Conservation (phyloP, 2,797 vertebrate genomes). For the Chaetodon trifasciatus region DNA sequence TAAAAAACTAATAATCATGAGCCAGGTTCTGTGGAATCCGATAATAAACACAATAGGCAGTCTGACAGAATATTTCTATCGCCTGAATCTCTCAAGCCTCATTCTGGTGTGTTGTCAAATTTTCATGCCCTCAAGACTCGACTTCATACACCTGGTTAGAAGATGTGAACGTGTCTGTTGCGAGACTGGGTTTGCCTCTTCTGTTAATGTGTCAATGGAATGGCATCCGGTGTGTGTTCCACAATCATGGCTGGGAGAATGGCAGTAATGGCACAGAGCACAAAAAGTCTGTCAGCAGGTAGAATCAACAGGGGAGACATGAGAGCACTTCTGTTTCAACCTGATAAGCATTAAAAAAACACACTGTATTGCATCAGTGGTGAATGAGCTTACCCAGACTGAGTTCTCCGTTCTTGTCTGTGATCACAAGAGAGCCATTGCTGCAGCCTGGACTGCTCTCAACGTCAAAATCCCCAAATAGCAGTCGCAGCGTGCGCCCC, state of each 20-base stretch:
- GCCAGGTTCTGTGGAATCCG: conserved; percentile 25
- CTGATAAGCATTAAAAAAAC: background rate
- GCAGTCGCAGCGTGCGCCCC: conserved; percentile 82
- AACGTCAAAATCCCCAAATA: conserved; percentile 90
- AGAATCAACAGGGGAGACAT: background rate
- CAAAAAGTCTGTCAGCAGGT: conserved; percentile 8
- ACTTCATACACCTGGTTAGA: conserved; percentile 55
- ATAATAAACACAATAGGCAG: conserved; percentile 35
- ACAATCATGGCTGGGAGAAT: conserved; percentile 14
- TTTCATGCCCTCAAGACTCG: conserved; percentile 45
- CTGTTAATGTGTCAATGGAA: conserved; percentile 64
- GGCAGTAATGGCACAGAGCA: background rate
- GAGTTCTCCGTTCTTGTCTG: conserved; percentile 68
- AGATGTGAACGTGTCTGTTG: conserved; percentile 45
- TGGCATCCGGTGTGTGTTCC: conserved; percentile 52
- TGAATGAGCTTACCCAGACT: conserved; percentile 80
- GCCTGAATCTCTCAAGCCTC: conserved; percentile 35
- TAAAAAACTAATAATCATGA: conserved; percentile 12
- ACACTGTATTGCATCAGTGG: background rate
- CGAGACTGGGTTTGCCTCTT: conserved; percentile 49
- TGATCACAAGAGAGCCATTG: conserved; percentile 86
- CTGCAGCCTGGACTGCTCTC: conserved; percentile 85
- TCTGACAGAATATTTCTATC: conserved; percentile 20
- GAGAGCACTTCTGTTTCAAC: background rate
- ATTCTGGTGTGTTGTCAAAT: conserved; percentile 46